These are phyloP conservation scores for Danio jaintianensis DNA, from an alignment of 2,797 vertebrate species.

Conservation along the genomic window DNA sequence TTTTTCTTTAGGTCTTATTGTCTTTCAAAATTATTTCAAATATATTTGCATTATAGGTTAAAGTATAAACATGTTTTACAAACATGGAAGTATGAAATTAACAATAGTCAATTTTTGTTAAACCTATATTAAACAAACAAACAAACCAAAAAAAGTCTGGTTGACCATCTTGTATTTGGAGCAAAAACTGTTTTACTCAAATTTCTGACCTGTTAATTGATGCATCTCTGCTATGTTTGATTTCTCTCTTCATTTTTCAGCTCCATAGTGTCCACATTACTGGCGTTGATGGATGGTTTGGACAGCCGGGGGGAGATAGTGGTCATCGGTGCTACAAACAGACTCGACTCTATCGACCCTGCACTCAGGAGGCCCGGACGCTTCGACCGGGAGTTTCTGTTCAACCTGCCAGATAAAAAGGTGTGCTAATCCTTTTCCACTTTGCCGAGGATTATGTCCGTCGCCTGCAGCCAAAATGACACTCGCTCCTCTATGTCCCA, in stretches of 20 bases:
- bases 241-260: conserved; percentile 69
- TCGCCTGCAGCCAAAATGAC: background rate
- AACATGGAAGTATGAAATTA: too few relatives aligned
- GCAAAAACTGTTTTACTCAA: too few relatives aligned
- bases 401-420: conserved; percentile 97
- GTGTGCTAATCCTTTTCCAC: conserved; percentile 69
- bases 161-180: too few relatives aligned
- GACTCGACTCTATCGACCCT: conserved; percentile 99
- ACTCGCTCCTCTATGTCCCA: background rate
- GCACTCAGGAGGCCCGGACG: conserved; percentile 99
- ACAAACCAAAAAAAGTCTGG: too few relatives aligned
- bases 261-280: conserved; percentile 97
- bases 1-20: too few relatives aligned
- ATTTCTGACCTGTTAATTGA: too few relatives aligned
- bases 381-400: conserved; percentile 99
- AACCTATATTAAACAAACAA: too few relatives aligned
- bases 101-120: too few relatives aligned
- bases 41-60: too few relatives aligned
- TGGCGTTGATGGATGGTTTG: conserved; percentile 99
- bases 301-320: conserved; percentile 99
- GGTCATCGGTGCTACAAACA: conserved; percentile 99
- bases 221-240: background rate
- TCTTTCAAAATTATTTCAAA: too few relatives aligned
- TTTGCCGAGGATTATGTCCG: background rate
- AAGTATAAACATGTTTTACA: too few relatives aligned